Percentiles rank a stretch among this genome's conserved stretches.
Conservation (phyloP, 2,888 invertebrate species). For the Pimpla rufipes region DNA sequence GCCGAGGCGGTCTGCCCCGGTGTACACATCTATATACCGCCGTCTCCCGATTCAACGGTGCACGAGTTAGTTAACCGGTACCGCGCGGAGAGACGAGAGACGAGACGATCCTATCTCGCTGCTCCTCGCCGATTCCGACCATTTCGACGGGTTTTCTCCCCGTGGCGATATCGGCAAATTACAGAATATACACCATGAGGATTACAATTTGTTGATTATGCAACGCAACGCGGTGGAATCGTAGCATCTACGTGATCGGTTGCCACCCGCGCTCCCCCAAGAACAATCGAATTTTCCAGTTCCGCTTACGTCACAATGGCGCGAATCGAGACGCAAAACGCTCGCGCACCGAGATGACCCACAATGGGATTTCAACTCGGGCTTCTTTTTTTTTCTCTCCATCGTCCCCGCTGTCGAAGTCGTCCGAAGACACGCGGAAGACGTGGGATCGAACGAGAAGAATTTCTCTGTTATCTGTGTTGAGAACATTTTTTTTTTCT, state of each 20-base stretch:
- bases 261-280: slow-evolving; percentile 15
- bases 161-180: slow-evolving; percentile 42
- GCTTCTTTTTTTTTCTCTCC: no score
- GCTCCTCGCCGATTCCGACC: slow-evolving; percentile 25
- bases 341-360: neutral
- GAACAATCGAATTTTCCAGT: slow-evolving; percentile 41
- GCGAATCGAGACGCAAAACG: neutral
- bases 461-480: no score
- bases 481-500: no score
- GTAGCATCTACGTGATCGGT: slow-evolving; percentile 34
- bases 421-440: no score
- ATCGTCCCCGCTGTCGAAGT: no score
- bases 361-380: no score
- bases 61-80: slow-evolving; percentile 47
- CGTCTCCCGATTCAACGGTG: slow-evolving; percentile 9
- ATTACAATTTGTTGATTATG: slow-evolving; percentile 49
- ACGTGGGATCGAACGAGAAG: no score
- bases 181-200: slow-evolving; percentile 46
- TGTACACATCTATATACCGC: neutral
- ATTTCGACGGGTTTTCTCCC: slow-evolving; percentile 31
- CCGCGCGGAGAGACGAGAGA: slow-evolving; percentile 33
- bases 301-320: slow-evolving; percentile 5
- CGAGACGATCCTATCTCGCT: slow-evolving; percentile 40
- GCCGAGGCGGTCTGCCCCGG: neutral
- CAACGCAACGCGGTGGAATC: neutral